Evolutionary conservation across 2,888 invertebrate genomes (phyloP).

Genomic region (Synergus umbraculus): DNA sequence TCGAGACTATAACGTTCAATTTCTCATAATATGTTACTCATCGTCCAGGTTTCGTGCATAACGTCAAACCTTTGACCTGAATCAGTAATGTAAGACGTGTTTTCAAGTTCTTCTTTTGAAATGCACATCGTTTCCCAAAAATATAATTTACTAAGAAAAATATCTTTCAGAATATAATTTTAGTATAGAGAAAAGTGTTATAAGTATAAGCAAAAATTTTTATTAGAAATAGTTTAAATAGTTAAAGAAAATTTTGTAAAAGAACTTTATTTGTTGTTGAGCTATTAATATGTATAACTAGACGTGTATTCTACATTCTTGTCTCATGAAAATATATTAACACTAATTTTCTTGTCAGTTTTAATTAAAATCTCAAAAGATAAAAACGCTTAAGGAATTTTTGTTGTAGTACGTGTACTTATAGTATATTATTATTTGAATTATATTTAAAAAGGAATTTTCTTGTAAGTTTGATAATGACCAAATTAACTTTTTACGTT

Average conservation of each 20-base stretch:
- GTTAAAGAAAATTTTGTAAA: not conserved
- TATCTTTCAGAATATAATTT: not conserved
- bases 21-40: slow-evolving; percentile 22
- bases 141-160: not conserved
- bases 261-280: not conserved
- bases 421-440: no score
- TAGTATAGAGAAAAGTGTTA: not conserved
- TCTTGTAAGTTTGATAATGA: no score
- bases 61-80: slow-evolving; percentile 40
- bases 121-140: slow-evolving; percentile 3
- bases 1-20: not conserved
- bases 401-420: no score
- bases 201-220: not conserved
- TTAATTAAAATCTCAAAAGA: not conserved
- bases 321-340: not conserved
- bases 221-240: not conserved
- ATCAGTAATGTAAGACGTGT: slow-evolving; percentile 35
- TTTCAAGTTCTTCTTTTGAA: slow-evolving; percentile 26
- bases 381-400: not conserved
- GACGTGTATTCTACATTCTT: not conserved
- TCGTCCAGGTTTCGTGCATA: slow-evolving; percentile 31
- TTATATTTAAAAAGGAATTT: no score
- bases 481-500: not conserved
- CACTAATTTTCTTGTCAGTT: not conserved
- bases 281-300: not conserved